Base-by-base conservation (phyloP, 2,888 invertebrate species). In the Lobophora halterata region DNA sequence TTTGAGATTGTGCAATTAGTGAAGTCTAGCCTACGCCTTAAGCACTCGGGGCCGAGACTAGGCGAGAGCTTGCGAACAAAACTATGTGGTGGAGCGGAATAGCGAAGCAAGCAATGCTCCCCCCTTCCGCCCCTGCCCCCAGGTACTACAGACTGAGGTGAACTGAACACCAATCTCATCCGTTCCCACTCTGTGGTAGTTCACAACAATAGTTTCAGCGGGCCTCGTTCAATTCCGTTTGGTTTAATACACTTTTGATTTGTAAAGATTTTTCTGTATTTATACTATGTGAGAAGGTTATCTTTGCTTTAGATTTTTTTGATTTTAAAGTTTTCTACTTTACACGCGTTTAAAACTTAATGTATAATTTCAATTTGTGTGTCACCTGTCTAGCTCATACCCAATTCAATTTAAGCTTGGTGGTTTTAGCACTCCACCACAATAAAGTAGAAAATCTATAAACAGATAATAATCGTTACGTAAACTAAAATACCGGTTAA, bases 21-120 rank as follows among this genome's bases (percentile, higher is more conserved):
- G 61, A 55, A 59, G 51, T 49, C 70, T 71, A 60, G 38, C n/a
- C n/a, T n/a, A n/a, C n/a, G 71, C 77, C 80, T 80, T 81, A 77
- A 80, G 64, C 62, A 72, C 73, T 72, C 56, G 65, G 61, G 68
- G 65, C 69, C 70, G 74, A 65, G 26, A 20, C 21, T 25, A 17
- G 23, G 25, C 64, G 72, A 72, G 75, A 72, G 79, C 66, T 73
- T 70, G 78, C 68, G 80, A 79, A 79, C 80, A 79, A 78, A 79
- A 79, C 79, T 80, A 75, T 77, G 79, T 66, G 79, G 79, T 68
- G 73, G 73, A 58, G 62, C 59, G 65, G 65, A 69, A 73, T 72
- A 72, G 71, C 70, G 65, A 55, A 69, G 71, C 66, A 71, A 73
- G 72, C 71, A 64, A 65, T 65, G 67, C 70, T 47, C 52, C 52